Base-by-base conservation (phyloP, 2,113 vertebrate genomes). In the Pantherophis guttatus region DNA sequence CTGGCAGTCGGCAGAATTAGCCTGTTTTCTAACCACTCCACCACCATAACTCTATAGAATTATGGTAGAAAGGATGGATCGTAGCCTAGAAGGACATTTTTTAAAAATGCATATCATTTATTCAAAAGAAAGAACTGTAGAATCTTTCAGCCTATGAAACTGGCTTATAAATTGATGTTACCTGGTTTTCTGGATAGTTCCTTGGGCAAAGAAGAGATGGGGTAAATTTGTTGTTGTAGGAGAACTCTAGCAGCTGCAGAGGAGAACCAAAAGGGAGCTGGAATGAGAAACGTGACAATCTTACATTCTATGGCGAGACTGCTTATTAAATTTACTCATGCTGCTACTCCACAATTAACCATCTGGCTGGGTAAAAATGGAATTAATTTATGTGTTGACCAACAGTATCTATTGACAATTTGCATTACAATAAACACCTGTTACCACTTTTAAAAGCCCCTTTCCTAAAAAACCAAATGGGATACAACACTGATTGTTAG, bases 361-460 rank as follows among this genome's bases (percentile, higher is more conserved):
- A 96, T 86, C 96, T 96, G 96, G 93, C 97, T 97, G 95, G 54
- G 85, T 93, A 97, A 96, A 96, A 97, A 96, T 95, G 95, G 94
- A 95, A 89, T 93, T 97, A 96, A 98, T 98, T 98, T 97, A 96
- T 23, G 44, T 97, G 96, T 96, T 97, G 96, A 97, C 96, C 96
- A 94, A 93, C 93, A 65, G 2, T 62, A 4, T 3, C 13, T 94
- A 96, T 93, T 19, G 93, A 89, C 85, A 89, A 96, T 96, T 97
- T 95, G 91, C 54, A 95, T 96, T 94, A 96, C 94, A 96, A 93
- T 94, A 95, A 96, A 96, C 95, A 95, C 94, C 92, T 97, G 95
- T 95, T 97, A 94, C 94, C 95, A 95, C 86, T 95, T 95, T 90
- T 87, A 86, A 94, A 95, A 96, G 24, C 87, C 33, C 59, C 90